phyloP scores from a whole-genome alignment of 2,888 invertebrate genomes.

The Agrypnus murinus region DNA sequence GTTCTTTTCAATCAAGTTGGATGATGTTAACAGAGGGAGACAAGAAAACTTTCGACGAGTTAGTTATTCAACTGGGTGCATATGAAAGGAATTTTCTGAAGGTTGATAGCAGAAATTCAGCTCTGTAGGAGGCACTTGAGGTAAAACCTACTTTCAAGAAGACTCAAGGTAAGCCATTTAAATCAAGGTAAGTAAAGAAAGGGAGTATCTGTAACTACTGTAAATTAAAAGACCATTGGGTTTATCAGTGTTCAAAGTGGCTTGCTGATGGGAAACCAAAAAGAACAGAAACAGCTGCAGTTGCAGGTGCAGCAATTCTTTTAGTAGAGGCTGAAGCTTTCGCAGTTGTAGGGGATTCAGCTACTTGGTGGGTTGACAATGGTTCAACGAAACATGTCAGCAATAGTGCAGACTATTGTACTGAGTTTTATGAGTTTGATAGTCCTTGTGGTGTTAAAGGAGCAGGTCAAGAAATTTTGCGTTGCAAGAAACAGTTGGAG shows the following conservation, averaged over 20 bases:
- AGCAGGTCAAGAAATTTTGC: conserved; percentile 52
- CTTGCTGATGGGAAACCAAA: neutral
- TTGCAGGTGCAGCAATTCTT: neutral
- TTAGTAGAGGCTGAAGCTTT: neutral
- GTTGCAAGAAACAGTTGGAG: conserved; percentile 50
- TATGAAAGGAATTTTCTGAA: too few relatives aligned
- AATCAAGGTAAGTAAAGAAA: neutral
- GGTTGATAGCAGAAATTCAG: too few relatives aligned
- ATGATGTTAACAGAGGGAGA: too few relatives aligned
- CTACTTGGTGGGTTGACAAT: conserved; percentile 11
- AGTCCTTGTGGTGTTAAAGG: conserved; percentile 50
- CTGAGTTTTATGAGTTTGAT: conserved; percentile 49
- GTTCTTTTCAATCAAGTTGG: too few relatives aligned
- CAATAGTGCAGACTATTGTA: conserved; percentile 44
- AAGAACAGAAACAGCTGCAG: neutral
- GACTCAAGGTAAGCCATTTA: too few relatives aligned
- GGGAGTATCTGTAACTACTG: neutral
- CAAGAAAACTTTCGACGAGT: too few relatives aligned
- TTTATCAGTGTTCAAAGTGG: neutral
- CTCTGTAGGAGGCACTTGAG: too few relatives aligned
- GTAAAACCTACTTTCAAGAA: too few relatives aligned
- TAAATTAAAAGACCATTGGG: neutral
- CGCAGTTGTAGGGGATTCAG: neutral
- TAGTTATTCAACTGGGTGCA: too few relatives aligned
- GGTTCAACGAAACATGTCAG: conserved; percentile 12